These are phyloP conservation scores for Prunella strophiata DNA, from an alignment of 2,797 vertebrate genomes.

Conservation along the genomic window DNA sequence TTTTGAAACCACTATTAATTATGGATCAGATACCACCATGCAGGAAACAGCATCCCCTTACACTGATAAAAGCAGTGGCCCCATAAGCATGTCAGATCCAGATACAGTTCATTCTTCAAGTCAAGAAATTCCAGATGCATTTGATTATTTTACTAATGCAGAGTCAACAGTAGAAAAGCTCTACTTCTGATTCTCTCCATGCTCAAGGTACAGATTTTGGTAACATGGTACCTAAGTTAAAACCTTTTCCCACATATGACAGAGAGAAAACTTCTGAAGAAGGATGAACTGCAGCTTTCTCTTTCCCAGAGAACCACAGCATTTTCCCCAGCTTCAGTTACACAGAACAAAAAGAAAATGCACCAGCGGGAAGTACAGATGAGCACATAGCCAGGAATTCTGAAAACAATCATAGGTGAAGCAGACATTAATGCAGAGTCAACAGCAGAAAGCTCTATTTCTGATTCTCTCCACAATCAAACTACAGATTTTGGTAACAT, in stretches of 20 bases:
- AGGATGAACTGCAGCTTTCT: background rate
- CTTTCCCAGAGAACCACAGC: background rate
- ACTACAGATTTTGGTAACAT: background rate
- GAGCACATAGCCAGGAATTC: background rate
- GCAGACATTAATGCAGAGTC: background rate
- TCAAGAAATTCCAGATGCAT: background rate
- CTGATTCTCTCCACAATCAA: background rate
- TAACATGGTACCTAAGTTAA: accelerated
- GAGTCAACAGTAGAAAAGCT: background rate
- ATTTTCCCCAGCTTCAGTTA: background rate
- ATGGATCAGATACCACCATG: background rate
- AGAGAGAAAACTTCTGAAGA: background rate
- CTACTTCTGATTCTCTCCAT: background rate
- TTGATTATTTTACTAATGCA: background rate
- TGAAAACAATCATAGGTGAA: background rate
- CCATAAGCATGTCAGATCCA: accelerated
- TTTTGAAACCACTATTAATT: background rate
- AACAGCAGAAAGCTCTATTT: background rate
- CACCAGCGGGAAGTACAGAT: background rate
- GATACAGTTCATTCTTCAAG: background rate
- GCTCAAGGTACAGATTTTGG: background rate
- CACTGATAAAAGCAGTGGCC: accelerated
- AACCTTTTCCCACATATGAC: background rate
- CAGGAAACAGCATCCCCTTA: background rate
- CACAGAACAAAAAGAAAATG: background rate